phyloP scores from a whole-genome alignment of 2,888 invertebrate species.

The Hirtodrosophila cameraria region DNA sequence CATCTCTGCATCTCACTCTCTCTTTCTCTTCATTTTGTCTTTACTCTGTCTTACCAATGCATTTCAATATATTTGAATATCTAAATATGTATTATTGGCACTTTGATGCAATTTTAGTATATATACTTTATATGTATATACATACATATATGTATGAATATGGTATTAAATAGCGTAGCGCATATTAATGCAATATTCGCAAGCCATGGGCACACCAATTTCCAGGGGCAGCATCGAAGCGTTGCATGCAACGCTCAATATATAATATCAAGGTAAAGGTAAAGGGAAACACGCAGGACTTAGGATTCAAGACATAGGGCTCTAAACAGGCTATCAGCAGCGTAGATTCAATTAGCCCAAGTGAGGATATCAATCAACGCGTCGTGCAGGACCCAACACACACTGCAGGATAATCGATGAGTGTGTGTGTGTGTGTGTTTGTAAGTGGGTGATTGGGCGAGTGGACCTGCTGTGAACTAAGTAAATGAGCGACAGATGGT shows the following conservation, averaged over 20 bases:
- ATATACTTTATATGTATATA: too few relatives aligned
- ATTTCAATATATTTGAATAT: too few relatives aligned
- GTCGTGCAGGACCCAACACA: conserved; percentile 6
- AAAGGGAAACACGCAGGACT: too few relatives aligned
- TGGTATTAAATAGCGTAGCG: conserved; percentile 14
- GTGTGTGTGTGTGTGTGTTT: neutral
- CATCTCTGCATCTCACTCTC: too few relatives aligned
- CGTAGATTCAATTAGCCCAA: conserved; percentile 70
- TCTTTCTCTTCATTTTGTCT: too few relatives aligned
- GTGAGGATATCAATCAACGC: conserved; percentile 70
- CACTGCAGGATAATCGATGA: conserved; percentile 27
- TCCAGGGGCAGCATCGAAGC: neutral
- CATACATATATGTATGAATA: too few relatives aligned
- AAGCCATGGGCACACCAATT: neutral
- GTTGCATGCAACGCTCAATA: conserved; percentile 4
- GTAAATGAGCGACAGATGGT: conserved; percentile 26
- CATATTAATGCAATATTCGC: conserved; percentile 30
- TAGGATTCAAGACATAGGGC: too few relatives aligned
- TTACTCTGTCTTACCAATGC: too few relatives aligned
- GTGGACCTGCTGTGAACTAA: conserved; percentile 6
- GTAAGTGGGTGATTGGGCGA: conserved; percentile 1
- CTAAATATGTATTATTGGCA: too few relatives aligned
- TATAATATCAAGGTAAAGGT: neutral
- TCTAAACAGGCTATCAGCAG: conserved; percentile 31
- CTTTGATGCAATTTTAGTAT: too few relatives aligned